Base-by-base conservation (phyloP, 2,888 invertebrate species). In the Cepaea hortensis region DNA sequence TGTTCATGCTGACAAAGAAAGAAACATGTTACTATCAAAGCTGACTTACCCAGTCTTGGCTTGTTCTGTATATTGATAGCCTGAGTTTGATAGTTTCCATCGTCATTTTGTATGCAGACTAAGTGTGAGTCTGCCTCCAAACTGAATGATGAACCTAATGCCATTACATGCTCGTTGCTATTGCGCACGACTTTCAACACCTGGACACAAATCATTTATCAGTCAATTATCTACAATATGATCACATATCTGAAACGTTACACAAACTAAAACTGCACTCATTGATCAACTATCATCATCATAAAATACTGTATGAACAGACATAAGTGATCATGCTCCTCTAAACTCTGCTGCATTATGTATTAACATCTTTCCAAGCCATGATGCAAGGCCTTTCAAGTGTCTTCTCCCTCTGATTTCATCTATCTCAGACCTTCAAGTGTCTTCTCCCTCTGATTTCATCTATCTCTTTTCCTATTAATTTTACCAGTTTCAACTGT, bases 61-160 rank as follows among this genome's bases (percentile, higher is more conserved):
- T 97, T 96, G 90, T 97, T 97, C 92, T 97, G 96, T 89, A 97
- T 97, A 92, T 97, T 97, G 89, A 98, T 97, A 13, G 97, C 97
- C 93, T 97, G 97, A 0, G 97, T 97, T 88, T 97, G 96, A 93
- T 97, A 98, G 89, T 94, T 94, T 82, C 96, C 96, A 91, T 97
- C 97, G 79, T 95, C 95, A 93, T 96, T 96, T 94, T 98, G 97
- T 92, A 97, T 97, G 93, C 97, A 97, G 46, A 97, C 97, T 88
- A 98, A 95, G 95, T 98, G 97, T 0, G 97, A 97, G 93, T 98
- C 98, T 3, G 97, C 97, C 86, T 96, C 95, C 50, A 96, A 95
- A 87, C 97, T 97, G 93, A 98, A 97, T 93, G 97, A 97, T 0
- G 97, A 96, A 1, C 97, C 97, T 93, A 97, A 96, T 0, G 97